Evolutionary conservation across 2,888 invertebrate species (phyloP), one percentile per base, ranked within the genome.

Genomic region (Euplagia quadripunctaria): DNA sequence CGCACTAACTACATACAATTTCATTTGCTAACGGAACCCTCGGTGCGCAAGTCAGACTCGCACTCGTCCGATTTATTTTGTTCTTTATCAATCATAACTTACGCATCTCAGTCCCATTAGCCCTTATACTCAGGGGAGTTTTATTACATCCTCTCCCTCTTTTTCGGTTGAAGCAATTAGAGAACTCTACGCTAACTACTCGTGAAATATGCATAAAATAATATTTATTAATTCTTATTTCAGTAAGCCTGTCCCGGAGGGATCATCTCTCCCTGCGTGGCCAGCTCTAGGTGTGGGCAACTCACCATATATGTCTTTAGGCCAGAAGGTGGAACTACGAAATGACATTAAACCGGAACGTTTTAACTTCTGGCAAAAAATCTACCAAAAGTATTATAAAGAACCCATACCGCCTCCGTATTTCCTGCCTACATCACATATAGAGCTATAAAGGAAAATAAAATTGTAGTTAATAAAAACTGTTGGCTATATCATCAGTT

Each of bases 221-320:
- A 43, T 43, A 43, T 43, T 43, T 43, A 31, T 1, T 46, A 5
- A n/a, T 49, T 69, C 17, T n/a, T 20, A 42, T 61, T 76, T 31
- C 31, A 81, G 81, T 12, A 76, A 65, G 17, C 79, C 82, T 0
- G 73, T 79, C 1, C 70, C 73, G 6, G 41, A 42, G n/a, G 82
- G 77, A 1, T 87, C 86, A 0, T 20, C 71, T 0, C 76, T 88
- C 46, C 88, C 89, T 0, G 64, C 76, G 14, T 92, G 92, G 92
- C 88, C 88, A 6, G 75, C 90, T 3, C 86, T 84, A 64, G 75
- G 80, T 7, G 67, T 42, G 0, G 66, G 78, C 12, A 70, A 81
- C 20, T 68, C 70, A 31, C 86, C 85, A 1, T 77, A 86, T 71
- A 85, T 87, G 86, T 81, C 80, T 7, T 67, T 87, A 41, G 75